Conservation (phyloP, 2,113 vertebrate genomes). For the rabbit (Oryctolagus cuniculus) region mOryCun1.1 NC_091434.1:24324001-24324500, state of each 20-base stretch:
- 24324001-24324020: not conserved
- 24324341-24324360: not conserved
- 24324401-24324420: not conserved
- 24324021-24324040: not conserved
- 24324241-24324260: no score
- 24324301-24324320: not conserved
- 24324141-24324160: constrained; percentile 94
- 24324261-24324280: constrained; percentile 15
- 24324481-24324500: not conserved
- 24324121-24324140: constrained; percentile 90
- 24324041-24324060: not conserved
- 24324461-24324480: constrained; percentile 3
- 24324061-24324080: constrained; percentile 50
- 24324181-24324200: constrained; percentile 86
- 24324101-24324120: constrained; percentile 90
- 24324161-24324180: constrained; percentile 90
- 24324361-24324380: not conserved
- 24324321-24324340: not conserved
- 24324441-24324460: not conserved
- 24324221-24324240: not conserved
- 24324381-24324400: constrained; percentile 31
- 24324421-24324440: constrained; percentile 43
- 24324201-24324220: not conserved
- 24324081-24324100: constrained; percentile 84
- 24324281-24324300: not conserved